Evolutionary conservation across 2,888 invertebrate species (phyloP).

Genomic region (Chalcis sispes): DNA sequence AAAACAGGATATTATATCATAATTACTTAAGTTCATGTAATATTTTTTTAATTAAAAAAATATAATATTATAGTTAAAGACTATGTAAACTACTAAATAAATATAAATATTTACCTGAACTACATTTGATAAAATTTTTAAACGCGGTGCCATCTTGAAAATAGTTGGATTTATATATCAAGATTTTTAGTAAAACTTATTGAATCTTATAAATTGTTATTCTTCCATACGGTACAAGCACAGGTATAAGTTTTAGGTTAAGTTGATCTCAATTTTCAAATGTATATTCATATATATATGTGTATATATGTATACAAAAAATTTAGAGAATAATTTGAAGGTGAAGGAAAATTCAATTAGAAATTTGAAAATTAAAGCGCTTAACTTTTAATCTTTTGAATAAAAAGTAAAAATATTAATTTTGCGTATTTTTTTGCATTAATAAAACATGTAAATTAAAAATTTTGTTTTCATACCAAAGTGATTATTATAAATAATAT

Average conservation of each 20-base stretch:
- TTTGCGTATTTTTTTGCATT: too few species aligned
- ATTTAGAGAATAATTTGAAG: too few species aligned
- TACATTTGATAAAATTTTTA: slow-evolving; percentile 84
- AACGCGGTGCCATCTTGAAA: slow-evolving; percentile 82
- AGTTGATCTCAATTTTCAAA: slow-evolving; percentile 3
- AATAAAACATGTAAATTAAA: too few species aligned
- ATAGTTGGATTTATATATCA: not conserved
- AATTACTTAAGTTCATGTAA: not conserved
- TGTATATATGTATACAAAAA: not conserved
- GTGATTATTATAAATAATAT: too few species aligned
- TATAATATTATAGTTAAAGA: slow-evolving; percentile 19
- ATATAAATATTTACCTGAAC: slow-evolving; percentile 78
- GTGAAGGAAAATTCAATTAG: too few species aligned
- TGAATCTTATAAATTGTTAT: slow-evolving; percentile 6
- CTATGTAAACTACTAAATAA: not conserved
- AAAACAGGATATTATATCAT: not conserved
- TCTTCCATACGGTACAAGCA: slow-evolving; percentile 33
- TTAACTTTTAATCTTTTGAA: too few species aligned
- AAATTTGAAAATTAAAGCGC: too few species aligned
- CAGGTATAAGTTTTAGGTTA: slow-evolving; percentile 27
- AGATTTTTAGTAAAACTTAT: slow-evolving; percentile 24
- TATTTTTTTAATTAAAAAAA: not conserved
- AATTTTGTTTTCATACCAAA: too few species aligned
- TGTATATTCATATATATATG: not conserved
- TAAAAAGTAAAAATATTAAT: too few species aligned